Percentiles rank a stretch among this genome's conserved stretches.
phyloP scores from a whole-genome alignment of 2,113 vertebrate genomes.

The Amphiprion ocellaris region DNA sequence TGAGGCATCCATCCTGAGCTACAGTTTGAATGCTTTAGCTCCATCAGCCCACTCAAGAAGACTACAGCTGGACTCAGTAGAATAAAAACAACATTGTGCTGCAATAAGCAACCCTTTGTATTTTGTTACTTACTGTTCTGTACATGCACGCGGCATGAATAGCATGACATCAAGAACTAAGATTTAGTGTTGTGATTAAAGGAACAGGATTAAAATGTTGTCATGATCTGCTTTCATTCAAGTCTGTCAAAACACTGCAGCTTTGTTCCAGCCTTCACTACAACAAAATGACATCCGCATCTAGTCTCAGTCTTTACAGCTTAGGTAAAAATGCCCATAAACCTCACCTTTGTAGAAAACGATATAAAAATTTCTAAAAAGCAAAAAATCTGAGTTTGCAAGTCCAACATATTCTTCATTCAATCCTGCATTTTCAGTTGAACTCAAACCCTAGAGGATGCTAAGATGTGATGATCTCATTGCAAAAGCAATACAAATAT shows the following conservation, averaged over 20 bases:
- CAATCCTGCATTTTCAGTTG: neutral
- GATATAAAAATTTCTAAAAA: neutral
- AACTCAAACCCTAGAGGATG: neutral
- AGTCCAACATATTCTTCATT: neutral
- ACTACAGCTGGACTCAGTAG: conserved; percentile 47
- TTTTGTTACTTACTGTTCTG: conserved; percentile 19
- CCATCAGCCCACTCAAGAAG: conserved; percentile 63
- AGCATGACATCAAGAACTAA: conserved; percentile 22
- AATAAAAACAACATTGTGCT: conserved; percentile 73
- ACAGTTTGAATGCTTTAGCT: conserved; percentile 39
- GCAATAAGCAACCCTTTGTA: conserved; percentile 67
- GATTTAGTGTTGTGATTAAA: conserved; percentile 26
- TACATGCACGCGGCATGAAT: conserved; percentile 40
- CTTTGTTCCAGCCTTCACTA: conserved; percentile 21
- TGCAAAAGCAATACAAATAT: neutral
- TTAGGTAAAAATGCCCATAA: neutral
- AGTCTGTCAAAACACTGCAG: conserved; percentile 22
- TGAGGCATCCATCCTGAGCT: conserved; percentile 43
- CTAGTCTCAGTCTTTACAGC: neutral
- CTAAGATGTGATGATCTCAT: no score
- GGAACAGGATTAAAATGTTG: conserved; percentile 5
- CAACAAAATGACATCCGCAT: neutral
- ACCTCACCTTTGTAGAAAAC: neutral
- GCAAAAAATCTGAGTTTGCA: neutral
- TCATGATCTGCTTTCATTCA: conserved; percentile 4